Evolutionary conservation across 2,797 vertebrate species (phyloP).

Genomic region (Staurois parvus): DNA sequence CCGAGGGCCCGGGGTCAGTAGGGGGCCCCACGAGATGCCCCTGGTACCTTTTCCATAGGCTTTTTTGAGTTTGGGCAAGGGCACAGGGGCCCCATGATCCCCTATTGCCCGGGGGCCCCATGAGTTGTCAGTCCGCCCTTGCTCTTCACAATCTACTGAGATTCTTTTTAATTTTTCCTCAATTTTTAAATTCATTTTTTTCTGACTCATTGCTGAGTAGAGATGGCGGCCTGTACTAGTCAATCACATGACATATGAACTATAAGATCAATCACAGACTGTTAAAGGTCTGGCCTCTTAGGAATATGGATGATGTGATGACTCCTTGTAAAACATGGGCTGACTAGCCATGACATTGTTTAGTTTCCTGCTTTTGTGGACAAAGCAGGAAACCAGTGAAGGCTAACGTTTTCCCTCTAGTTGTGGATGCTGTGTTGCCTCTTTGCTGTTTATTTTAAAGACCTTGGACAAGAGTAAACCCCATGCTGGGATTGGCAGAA

Average conservation of each 20-base stretch:
- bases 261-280: neutral
- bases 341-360: constrained; percentile 24
- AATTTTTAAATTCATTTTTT: no score
- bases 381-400: constrained; percentile 26
- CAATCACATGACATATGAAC: neutral
- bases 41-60: no score
- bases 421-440: neutral
- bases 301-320: neutral
- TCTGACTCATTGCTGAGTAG: neutral
- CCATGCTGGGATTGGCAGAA: constrained; percentile 21
- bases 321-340: neutral
- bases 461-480: constrained; percentile 10
- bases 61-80: no score
- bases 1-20: no score
- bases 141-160: no score
- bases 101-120: no score
- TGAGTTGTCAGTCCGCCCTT: no score
- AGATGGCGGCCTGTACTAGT: neutral
- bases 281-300: neutral
- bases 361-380: constrained; percentile 40
- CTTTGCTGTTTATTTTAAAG: constrained; percentile 19
- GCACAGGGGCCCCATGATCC: no score
- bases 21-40: no score
- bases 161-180: no score
- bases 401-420: constrained; percentile 5